Conservation (phyloP, 2,888 invertebrate genomes). For the Gymnosoma rotundatum region DNA sequence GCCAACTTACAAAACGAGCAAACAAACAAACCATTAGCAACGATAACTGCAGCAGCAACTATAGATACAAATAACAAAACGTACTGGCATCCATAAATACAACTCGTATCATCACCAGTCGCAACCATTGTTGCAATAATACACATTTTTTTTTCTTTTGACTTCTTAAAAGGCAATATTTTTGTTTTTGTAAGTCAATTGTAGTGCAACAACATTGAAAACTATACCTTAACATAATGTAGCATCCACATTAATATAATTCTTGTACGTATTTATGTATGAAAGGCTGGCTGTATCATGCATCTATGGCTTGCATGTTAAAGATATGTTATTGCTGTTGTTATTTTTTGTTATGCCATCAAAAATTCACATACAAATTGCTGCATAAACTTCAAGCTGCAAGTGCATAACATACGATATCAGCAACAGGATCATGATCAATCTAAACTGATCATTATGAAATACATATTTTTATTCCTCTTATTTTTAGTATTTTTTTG, state of each 20-base stretch:
- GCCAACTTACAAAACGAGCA: slow-evolving; percentile 8
- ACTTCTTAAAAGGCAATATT: slow-evolving; percentile 57
- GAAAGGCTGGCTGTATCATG: too few species aligned
- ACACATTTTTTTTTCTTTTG: neutral
- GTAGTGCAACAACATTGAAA: slow-evolving; percentile 44
- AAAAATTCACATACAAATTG: slow-evolving; percentile 67
- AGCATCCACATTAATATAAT: slow-evolving; percentile 25
- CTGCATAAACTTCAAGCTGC: slow-evolving; percentile 45
- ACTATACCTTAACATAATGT: slow-evolving; percentile 29
- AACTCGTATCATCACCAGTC: slow-evolving; percentile 33
- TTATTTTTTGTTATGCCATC: slow-evolving; percentile 49
- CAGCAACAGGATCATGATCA: slow-evolving; percentile 56
- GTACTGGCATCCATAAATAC: neutral
- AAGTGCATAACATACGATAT: slow-evolving; percentile 61
- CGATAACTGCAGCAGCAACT: slow-evolving; percentile 31
- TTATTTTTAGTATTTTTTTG: neutral
- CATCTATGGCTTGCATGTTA: slow-evolving; percentile 42
- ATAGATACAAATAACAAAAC: too few species aligned
- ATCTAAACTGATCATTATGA: slow-evolving; percentile 64
- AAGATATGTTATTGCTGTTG: slow-evolving; percentile 38
- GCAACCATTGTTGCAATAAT: slow-evolving; percentile 33
- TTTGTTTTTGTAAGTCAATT: slow-evolving; percentile 44
- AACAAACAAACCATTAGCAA: slow-evolving; percentile 34
- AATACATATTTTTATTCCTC: slow-evolving; percentile 51
- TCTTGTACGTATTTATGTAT: too few species aligned